phyloP scores from a whole-genome alignment of 23 tunicate species.

The Pegea sp. region DNA sequence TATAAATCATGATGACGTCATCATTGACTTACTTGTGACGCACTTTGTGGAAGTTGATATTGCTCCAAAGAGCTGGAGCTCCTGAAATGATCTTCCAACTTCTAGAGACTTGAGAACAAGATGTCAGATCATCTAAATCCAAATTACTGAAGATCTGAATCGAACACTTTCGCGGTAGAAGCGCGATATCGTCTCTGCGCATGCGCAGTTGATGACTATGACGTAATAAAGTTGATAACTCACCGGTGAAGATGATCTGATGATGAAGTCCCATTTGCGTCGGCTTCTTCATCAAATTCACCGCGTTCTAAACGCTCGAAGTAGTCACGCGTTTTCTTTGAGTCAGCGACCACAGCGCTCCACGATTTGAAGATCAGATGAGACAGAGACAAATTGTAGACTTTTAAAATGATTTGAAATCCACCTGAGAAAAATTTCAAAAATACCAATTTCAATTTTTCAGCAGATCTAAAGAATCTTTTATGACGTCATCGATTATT shows the following conservation, averaged over 20 bases:
- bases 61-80: slow-evolving; percentile 70
- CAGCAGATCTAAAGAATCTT: too few species aligned
- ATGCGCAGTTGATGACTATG: background rate
- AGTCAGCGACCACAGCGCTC: slow-evolving; percentile 62
- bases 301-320: slow-evolving; percentile 83
- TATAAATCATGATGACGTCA: too few species aligned
- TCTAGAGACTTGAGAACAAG: slow-evolving; percentile 67
- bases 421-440: slow-evolving; percentile 18
- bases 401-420: slow-evolving; percentile 17
- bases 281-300: slow-evolving; percentile 57
- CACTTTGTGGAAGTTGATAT: slow-evolving; percentile 43
- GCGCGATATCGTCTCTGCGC: slow-evolving; percentile 59
- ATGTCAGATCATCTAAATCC: slow-evolving; percentile 57
- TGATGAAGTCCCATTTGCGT: background rate
- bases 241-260: background rate
- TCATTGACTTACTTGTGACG: slow-evolving; percentile 18
- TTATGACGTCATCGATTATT: too few species aligned
- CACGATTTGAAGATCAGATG: slow-evolving; percentile 44
- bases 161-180: slow-evolving; percentile 76
- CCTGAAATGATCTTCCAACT: slow-evolving; percentile 89
- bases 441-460: background rate
- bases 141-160: slow-evolving; percentile 71
- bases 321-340: slow-evolving; percentile 69
- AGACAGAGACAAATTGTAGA: slow-evolving; percentile 30
- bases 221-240: background rate